phyloP scores from a whole-genome alignment of 2,113 vertebrate species.

The Myxocyprinus asiaticus region DNA sequence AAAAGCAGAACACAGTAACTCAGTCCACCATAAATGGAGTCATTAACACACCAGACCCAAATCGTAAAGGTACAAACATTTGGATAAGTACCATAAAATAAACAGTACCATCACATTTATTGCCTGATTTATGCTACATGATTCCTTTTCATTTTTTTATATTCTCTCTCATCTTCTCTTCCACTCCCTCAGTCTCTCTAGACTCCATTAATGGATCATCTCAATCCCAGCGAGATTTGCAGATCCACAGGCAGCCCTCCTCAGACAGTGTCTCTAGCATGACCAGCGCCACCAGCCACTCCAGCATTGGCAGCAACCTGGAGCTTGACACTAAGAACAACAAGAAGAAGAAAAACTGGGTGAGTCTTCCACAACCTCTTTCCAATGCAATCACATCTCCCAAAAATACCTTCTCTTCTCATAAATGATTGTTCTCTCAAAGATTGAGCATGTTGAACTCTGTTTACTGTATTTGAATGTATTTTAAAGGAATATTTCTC shows the following conservation, averaged over 20 bases:
- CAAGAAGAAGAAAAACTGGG: constrained; percentile 93
- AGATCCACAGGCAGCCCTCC: constrained; percentile 82
- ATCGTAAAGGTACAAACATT: constrained; percentile 75
- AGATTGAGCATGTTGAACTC: background rate
- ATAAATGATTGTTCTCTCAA: background rate
- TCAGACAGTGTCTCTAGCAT: constrained; percentile 88
- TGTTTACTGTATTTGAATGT: too few species aligned
- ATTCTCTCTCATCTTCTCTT: background rate
- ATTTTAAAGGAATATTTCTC: too few species aligned
- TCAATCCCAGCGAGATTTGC: constrained; percentile 75
- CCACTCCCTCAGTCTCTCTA: constrained; percentile 5
- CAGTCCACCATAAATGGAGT: constrained; percentile 85
- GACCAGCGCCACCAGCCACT: constrained; percentile 85
- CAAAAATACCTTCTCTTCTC: background rate
- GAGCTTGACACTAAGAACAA: constrained; percentile 82
- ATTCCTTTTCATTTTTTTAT: too few species aligned
- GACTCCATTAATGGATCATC: constrained; percentile 67
- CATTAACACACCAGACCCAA: constrained; percentile 77
- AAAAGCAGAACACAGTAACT: constrained; percentile 83
- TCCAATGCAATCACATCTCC: background rate
- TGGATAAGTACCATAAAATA: background rate
- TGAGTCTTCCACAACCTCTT: constrained; percentile 60
- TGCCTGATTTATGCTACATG: too few species aligned
- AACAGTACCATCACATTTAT: too few species aligned
- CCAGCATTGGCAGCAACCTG: constrained; percentile 81